Evolutionary conservation across 2,113 vertebrate species (phyloP).

Genomic region (Pipa parva): DNA sequence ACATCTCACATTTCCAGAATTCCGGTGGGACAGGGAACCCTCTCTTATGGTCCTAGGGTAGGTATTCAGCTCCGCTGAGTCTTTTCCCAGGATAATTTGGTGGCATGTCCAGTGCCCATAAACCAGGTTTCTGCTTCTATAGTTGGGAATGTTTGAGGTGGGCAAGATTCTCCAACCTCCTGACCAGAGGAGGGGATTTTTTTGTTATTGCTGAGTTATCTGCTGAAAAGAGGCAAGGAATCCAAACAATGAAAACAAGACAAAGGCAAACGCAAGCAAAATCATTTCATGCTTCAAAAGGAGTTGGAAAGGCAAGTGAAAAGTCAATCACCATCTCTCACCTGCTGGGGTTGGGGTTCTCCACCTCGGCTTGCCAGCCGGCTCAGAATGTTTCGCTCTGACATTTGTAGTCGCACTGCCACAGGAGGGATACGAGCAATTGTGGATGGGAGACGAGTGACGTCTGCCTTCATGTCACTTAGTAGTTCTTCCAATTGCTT

Average conservation of each 20-base stretch:
- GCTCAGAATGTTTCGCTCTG: constrained; percentile 94
- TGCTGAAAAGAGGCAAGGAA: constrained; percentile 26
- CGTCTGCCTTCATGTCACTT: constrained; percentile 98
- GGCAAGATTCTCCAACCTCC: constrained; percentile 39
- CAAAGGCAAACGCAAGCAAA: no score
- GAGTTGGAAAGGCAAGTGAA: fast-evolving
- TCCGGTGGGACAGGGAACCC: not conserved
- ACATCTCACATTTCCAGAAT: constrained; percentile 7
- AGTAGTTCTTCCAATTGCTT: constrained; percentile 97
- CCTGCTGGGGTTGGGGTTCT: constrained; percentile 84
- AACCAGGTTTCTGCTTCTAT: constrained; percentile 22
- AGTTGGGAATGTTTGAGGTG: constrained; percentile 52
- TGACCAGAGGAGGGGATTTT: constrained; percentile 37
- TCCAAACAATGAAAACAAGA: not conserved
- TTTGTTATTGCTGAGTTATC: constrained; percentile 75
- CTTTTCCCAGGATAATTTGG: constrained; percentile 48
- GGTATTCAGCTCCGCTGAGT: constrained; percentile 41
- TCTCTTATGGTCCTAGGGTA: constrained; percentile 20
- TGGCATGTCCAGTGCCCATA: constrained; percentile 46
- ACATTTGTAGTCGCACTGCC: constrained; percentile 94
- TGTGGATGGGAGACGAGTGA: constrained; percentile 90
- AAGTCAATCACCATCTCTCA: constrained; percentile 44
- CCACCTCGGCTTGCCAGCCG: constrained; percentile 88
- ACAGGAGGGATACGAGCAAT: constrained; percentile 94
- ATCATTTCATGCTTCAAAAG: no score